Base-by-base conservation (phyloP, 2,888 invertebrate genomes). In the Ernsta delagoae region DNA sequence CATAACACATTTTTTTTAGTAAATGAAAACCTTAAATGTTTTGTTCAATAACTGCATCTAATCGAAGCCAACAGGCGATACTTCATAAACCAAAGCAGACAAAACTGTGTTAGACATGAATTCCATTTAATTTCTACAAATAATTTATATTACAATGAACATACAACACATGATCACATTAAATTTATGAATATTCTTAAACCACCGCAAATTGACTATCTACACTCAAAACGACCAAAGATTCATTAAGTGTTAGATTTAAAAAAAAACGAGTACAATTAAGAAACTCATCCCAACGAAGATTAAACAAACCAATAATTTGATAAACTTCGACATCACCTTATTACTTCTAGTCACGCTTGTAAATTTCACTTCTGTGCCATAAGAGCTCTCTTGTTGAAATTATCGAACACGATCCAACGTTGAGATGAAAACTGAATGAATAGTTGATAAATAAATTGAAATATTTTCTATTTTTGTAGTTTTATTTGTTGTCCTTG, bases 151-250 rank as follows among this genome's bases (percentile, higher is more conserved):
- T 31, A 63, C 53, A 63, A n/a, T 12, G n/a, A 45, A 45, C 31
- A 31, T 31, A 31, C 2, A 31, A 31, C 31, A 31, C 31, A 53
- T 24, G 9, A 31, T 34, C 11, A 34, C 4, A n/a, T 24, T 34
- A 36, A 39, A 39, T 39, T 39, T 39, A 39, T 39, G 36, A 5
- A 36, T 36, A 36, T 6, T 36, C 8, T 5, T 39, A 7, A 34
- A 65, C 77, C 76, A 74, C 75, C 74, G 75, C 70, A 69, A 68
- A 43, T 70, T 72, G 74, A 83, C 80, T 62, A 81, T 82, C 84
- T 89, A 87, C 88, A 88, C 88, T 89, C 87, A 88, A 81, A 78
- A 79, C 82, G 89, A 92, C 92, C 92, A 92, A 92, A 92, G 92
- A 92, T 85, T 82, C 76, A 72, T 70, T 72, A 82, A 79, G 79